Evolutionary conservation across 53 echinoderm and acorn worm genomes (phyloP).

Genomic region (Echinometra lucunter): DNA sequence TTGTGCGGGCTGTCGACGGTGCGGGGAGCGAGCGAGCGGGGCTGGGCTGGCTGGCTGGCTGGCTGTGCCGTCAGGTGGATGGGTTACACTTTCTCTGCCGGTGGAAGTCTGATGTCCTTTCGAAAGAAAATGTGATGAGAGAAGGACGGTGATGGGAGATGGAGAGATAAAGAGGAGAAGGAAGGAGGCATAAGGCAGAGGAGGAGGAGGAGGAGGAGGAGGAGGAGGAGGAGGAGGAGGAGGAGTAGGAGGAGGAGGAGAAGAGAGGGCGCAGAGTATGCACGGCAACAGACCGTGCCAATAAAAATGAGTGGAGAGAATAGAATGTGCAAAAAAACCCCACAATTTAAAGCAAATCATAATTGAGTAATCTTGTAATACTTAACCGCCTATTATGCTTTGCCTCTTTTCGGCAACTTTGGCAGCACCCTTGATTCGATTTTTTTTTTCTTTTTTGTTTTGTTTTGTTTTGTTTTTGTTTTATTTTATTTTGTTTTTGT

Average conservation of each 20-base stretch:
- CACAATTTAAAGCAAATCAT: no score
- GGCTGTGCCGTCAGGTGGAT: not conserved
- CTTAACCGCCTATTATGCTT: no score
- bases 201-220: not conserved
- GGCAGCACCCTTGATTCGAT: no score
- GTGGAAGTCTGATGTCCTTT: conserved; percentile 41
- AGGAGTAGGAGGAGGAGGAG: not conserved
- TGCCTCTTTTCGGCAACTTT: no score
- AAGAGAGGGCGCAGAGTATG: not conserved
- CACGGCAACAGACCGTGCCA: no score
- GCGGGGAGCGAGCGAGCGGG: not conserved
- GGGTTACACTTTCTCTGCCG: not conserved
- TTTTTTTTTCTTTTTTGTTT: no score
- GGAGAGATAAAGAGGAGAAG: not conserved
- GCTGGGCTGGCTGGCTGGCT: not conserved
- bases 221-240: not conserved
- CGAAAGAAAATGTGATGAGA: not conserved
- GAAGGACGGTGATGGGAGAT: not conserved
- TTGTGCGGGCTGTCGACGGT: not conserved
- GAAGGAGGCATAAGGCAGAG: not conserved
- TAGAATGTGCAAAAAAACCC: no score
- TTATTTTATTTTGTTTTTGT: no score
- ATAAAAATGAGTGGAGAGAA: no score
- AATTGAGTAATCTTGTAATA: no score
- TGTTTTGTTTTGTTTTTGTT: no score